These are phyloP conservation scores for Leptobrachium leishanense DNA, from an alignment of 2,113 vertebrate species.

Conservation along the genomic window DNA sequence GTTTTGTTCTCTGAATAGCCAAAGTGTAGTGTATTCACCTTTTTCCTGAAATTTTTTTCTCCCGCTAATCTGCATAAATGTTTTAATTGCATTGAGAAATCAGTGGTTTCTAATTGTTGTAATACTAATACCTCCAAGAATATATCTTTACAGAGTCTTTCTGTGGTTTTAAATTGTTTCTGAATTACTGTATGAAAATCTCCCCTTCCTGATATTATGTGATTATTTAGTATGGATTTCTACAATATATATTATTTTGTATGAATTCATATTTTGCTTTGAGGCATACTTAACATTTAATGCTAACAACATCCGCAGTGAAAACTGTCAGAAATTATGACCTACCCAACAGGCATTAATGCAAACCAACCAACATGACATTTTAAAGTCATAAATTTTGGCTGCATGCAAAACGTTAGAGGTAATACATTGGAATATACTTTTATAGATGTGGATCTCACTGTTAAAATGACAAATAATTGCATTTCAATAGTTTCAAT, in stretches of 20 bases:
- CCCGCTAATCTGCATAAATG: too few relatives aligned
- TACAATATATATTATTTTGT: constrained; percentile 4
- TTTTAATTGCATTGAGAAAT: too few relatives aligned
- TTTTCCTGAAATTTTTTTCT: too few relatives aligned
- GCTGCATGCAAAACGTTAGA: background rate
- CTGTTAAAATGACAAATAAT: background rate
- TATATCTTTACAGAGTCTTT: too few relatives aligned
- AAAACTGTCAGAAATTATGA: constrained; percentile 30
- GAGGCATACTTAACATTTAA: constrained; percentile 43
- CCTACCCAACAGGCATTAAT: constrained; percentile 33
- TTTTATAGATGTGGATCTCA: background rate
- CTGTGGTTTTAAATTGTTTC: too few relatives aligned
- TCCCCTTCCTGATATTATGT: too few relatives aligned
- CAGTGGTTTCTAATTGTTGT: too few relatives aligned
- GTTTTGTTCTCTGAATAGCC: too few relatives aligned
- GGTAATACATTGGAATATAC: background rate
- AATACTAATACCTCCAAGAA: too few relatives aligned
- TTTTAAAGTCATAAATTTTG: constrained; percentile 13
- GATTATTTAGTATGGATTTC: constrained; percentile 7
- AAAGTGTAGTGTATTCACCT: too few relatives aligned
- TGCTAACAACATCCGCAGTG: constrained; percentile 28
- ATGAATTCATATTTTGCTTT: constrained; percentile 4
- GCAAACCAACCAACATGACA: constrained; percentile 20
- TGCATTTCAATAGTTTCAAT: too few relatives aligned
- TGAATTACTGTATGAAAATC: too few relatives aligned